Conservation (phyloP, 53 echinoderm and acorn worm species). For the Patiria pectinifera region DNA sequence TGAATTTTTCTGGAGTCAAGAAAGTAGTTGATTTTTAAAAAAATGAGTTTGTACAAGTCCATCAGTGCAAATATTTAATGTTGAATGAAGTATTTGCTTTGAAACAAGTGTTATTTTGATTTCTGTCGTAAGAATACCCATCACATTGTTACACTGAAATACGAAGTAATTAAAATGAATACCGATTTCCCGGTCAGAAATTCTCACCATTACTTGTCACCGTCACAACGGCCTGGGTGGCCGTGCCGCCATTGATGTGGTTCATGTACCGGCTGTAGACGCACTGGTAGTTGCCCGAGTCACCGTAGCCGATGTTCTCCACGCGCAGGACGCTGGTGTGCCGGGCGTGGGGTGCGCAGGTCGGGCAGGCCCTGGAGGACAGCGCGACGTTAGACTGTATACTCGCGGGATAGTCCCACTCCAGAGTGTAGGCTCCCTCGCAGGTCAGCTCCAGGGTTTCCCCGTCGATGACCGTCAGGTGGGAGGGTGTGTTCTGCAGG, state of each 20-base stretch:
- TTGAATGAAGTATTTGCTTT: too few relatives aligned
- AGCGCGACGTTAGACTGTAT: conserved; percentile 65
- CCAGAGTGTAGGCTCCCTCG: conserved; percentile 74
- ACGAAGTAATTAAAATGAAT: background rate
- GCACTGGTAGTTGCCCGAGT: conserved; percentile 82
- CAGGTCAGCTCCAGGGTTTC: conserved; percentile 74
- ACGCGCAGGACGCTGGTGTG: conserved; percentile 71
- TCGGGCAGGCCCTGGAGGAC: conserved; percentile 69
- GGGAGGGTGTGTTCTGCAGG: conserved; percentile 58
- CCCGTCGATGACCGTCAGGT: conserved; percentile 58
- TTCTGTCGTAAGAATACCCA: too few relatives aligned
- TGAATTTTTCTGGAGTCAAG: too few relatives aligned
- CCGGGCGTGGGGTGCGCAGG: conserved; percentile 46
- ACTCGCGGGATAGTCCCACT: conserved; percentile 81
- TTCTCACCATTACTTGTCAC: conserved; percentile 72
- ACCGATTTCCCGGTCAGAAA: too few relatives aligned
- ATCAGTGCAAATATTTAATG: too few relatives aligned
- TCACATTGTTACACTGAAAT: background rate
- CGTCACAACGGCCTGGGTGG: conserved; percentile 60
- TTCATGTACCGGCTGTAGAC: conserved; percentile 86
- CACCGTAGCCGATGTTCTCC: conserved; percentile 53
- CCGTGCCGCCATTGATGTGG: conserved; percentile 80
- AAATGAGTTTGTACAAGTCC: too few relatives aligned
- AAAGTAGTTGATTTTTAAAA: too few relatives aligned
- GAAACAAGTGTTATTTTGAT: too few relatives aligned